Base-by-base conservation (phyloP, 1,140 invertebrate species). In the Calycopis cecrops region DNA sequence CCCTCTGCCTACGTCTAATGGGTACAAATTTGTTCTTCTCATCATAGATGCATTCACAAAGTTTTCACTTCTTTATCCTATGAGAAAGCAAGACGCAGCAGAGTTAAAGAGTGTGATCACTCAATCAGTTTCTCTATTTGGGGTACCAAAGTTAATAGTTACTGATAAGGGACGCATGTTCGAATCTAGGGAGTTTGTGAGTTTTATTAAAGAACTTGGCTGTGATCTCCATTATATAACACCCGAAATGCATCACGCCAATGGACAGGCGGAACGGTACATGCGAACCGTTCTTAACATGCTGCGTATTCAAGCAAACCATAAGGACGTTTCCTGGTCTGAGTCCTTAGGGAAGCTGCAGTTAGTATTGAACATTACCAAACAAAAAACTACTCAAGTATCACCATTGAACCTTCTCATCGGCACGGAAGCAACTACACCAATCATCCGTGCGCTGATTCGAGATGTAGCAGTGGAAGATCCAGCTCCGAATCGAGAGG, bases 111-210 rank as follows among this genome's bases (percentile, higher is more conserved):
- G 42, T 3, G 52, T 51, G 1, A 28, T 63, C 52, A 55, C 53
- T n/a, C 21, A 50, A 0, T 34, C 50, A 0, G 40, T 68, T 4
- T 62, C 62, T 9, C 10, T 70, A 9, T 71, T 67, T 49, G 65
- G 62, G 8, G 35, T 21, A 0, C 62, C 60, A 4, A 50, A 44
- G 4, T 1, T 56, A 3, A 47, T 63, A 1, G 35, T 70, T 0
- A 53, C 17, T 0, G 60, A 67, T 21, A 38, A 35, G n/a, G 60
- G 64, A 1, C 16, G 59, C 1, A 64, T 67, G 62, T 70, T 60
- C 16, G 62, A 62, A 28, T 52, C 48, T 0, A 14, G 7, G 0
- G 44, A 14, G 3, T 61, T 61, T 28, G 9, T 18, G 1, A 38
- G 1, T 9, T 59, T 44, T 33, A 12, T 53, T 0, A 37, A 34